Evolutionary conservation across 2,888 invertebrate species (phyloP).

Genomic region (Charanyca ferruginea): DNA sequence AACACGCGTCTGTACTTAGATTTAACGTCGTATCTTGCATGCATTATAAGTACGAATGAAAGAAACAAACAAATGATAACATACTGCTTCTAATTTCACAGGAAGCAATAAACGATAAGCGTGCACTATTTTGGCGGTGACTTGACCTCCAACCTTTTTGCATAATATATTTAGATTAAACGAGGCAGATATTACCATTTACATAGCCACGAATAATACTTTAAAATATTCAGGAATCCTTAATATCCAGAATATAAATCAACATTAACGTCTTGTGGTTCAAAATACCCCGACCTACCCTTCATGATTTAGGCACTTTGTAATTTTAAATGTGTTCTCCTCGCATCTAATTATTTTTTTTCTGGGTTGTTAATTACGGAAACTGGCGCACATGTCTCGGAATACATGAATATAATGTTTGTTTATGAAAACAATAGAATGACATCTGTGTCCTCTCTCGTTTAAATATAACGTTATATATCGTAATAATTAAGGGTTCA

Average conservation of each 20-base stretch:
- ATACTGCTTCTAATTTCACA: slow-evolving; percentile 40
- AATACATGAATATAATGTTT: slow-evolving; percentile 49
- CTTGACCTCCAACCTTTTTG: slow-evolving; percentile 57
- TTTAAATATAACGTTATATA: neutral
- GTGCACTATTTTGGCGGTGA: slow-evolving; percentile 61
- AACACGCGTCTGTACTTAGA: slow-evolving; percentile 24
- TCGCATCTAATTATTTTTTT: slow-evolving; percentile 44
- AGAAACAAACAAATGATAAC: slow-evolving; percentile 39
- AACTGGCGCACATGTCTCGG: slow-evolving; percentile 54
- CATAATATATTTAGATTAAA: slow-evolving; percentile 58
- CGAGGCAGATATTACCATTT: slow-evolving; percentile 29
- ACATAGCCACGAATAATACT: slow-evolving; percentile 31
- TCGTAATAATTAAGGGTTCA: neutral
- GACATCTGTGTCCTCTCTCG: slow-evolving; percentile 25
- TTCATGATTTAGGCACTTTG: slow-evolving; percentile 11
- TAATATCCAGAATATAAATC: slow-evolving; percentile 40
- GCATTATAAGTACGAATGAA: slow-evolving; percentile 32
- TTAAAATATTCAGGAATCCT: slow-evolving; percentile 50
- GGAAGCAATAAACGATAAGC: slow-evolving; percentile 57
- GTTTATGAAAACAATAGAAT: slow-evolving; percentile 63
- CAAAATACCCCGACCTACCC: slow-evolving; percentile 42
- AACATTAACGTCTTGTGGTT: slow-evolving; percentile 40
- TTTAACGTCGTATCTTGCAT: slow-evolving; percentile 14
- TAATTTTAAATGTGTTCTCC: slow-evolving; percentile 34
- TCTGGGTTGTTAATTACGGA: slow-evolving; percentile 31